Conservation (phyloP, 2,888 invertebrate species). For the Chloromyia formosa region DNA sequence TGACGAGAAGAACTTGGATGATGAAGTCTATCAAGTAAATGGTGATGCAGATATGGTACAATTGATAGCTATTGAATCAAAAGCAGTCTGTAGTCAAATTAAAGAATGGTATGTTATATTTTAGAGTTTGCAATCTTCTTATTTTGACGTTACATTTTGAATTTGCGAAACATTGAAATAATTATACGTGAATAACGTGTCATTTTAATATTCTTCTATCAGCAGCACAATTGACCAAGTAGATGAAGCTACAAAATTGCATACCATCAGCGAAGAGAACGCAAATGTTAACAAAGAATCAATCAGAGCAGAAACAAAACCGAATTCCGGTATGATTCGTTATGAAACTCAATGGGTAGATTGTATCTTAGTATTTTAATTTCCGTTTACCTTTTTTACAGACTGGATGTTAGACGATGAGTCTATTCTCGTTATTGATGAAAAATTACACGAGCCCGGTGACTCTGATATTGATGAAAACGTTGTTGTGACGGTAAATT, state of each 20-base stretch:
- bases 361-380: neutral
- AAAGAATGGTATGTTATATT: too few relatives aligned
- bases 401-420: slow-evolving; percentile 19
- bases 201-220: neutral
- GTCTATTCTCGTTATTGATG: slow-evolving; percentile 27
- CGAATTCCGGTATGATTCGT: neutral
- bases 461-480: slow-evolving; percentile 5
- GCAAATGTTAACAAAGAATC: neutral
- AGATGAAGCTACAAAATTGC: neutral
- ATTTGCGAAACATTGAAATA: too few relatives aligned
- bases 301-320: neutral
- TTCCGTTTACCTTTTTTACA: neutral
- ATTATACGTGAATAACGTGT: too few relatives aligned
- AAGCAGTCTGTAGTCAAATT: too few relatives aligned
- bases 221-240: neutral
- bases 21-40: too few relatives aligned
- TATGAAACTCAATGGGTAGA: neutral
- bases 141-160: too few relatives aligned
- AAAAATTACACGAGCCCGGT: neutral
- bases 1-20: too few relatives aligned
- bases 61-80: too few relatives aligned
- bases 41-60: too few relatives aligned
- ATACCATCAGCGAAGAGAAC: neutral
- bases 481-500: neutral
- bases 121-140: too few relatives aligned